Evolutionary conservation across 2,113 vertebrate species (phyloP).

Genomic region (Peromyscus maniculatus): DNA sequence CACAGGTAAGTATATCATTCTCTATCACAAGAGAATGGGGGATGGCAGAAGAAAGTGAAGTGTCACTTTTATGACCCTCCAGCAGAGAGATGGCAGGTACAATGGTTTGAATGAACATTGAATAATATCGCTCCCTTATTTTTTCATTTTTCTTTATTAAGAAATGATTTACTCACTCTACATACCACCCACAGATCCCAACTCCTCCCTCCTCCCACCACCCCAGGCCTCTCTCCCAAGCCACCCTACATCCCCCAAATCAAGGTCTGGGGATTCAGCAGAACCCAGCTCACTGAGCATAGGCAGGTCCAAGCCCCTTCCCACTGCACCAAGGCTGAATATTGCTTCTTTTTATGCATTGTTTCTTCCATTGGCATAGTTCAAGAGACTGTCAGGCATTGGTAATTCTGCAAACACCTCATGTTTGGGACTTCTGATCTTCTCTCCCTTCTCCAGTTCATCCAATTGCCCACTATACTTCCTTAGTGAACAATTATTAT

Average conservation of each 20-base stretch:
- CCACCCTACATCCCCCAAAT: too few species aligned
- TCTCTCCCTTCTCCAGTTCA: background rate
- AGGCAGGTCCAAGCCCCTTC: too few species aligned
- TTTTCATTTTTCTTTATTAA: too few species aligned
- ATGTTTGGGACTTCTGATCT: rapidly evolving
- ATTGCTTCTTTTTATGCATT: rapidly evolving
- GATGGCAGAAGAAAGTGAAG: background rate
- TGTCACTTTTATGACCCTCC: background rate
- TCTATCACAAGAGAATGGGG: background rate
- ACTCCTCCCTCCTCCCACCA: too few species aligned
- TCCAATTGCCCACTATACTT: background rate
- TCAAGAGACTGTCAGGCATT: background rate
- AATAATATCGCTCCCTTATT: rapidly evolving
- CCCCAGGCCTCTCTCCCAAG: too few species aligned
- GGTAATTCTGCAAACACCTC: background rate
- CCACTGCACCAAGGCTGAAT: too few species aligned
- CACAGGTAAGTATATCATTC: rapidly evolving
- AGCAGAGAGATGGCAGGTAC: background rate
- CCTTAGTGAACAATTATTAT: background rate
- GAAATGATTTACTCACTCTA: too few species aligned
- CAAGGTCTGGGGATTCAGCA: too few species aligned
- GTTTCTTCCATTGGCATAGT: background rate
- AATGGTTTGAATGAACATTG: background rate
- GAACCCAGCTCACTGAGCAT: too few species aligned
- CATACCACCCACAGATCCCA: too few species aligned